phyloP scores from a whole-genome alignment of 2,113 vertebrate genomes.

The Speoplatyrhinus poulsoni region DNA sequence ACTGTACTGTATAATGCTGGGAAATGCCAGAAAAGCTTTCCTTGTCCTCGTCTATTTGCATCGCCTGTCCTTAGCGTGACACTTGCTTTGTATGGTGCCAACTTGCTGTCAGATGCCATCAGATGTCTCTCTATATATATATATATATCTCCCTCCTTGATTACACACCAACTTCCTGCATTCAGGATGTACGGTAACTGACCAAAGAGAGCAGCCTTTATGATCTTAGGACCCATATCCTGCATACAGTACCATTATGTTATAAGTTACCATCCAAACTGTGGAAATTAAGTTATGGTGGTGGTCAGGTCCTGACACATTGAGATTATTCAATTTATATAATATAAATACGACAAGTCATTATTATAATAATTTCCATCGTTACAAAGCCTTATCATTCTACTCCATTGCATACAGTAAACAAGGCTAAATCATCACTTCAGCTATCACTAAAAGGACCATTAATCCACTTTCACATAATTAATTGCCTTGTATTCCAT shows the following conservation, averaged over 20 bases:
- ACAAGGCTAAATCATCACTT: conserved; percentile 35
- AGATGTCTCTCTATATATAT: conserved; percentile 27
- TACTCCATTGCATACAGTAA: conserved; percentile 12
- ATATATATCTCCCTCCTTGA: conserved; percentile 44
- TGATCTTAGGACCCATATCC: conserved; percentile 52
- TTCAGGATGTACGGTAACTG: conserved; percentile 18
- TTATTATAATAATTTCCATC: conserved; percentile 17
- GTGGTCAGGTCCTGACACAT: no score
- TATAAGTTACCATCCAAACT: no score
- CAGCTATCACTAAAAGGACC: conserved; percentile 25
- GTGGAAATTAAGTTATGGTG: no score
- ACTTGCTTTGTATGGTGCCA: conserved; percentile 43
- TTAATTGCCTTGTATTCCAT: conserved; percentile 46
- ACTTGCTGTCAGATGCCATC: conserved; percentile 52
- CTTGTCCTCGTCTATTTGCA: conserved; percentile 1
- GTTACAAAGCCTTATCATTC: conserved; percentile 1
- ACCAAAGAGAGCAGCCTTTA: conserved; percentile 32
- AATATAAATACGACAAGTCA: conserved; percentile 16
- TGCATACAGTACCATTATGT: neutral
- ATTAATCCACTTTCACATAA: conserved; percentile 38
- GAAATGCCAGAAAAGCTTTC: conserved; percentile 9
- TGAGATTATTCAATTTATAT: conserved; percentile 11
- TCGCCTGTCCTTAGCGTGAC: conserved; percentile 26
- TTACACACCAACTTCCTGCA: conserved; percentile 47
- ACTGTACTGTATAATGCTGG: neutral